phyloP scores from a whole-genome alignment of 2,113 vertebrate species.

The Pycnonotus jocosus region DNA sequence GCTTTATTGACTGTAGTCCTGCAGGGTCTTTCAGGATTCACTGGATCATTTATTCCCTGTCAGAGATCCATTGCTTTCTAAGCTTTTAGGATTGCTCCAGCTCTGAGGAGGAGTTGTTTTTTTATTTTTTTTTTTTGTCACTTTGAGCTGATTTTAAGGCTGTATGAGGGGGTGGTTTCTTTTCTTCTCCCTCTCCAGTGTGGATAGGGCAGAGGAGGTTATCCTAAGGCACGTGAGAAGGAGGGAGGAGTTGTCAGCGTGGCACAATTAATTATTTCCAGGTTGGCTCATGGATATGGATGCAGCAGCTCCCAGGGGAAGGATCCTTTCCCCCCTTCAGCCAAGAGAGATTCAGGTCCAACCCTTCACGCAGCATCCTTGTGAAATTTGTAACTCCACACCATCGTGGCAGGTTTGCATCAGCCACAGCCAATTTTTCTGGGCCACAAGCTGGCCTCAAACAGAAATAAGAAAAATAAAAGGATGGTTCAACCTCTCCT shows the following conservation, averaged over 20 bases:
- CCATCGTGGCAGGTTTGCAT: neutral
- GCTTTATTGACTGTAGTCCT: conserved; percentile 45
- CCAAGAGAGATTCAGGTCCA: neutral
- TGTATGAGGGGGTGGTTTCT: neutral
- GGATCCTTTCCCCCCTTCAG: neutral
- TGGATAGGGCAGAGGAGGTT: neutral
- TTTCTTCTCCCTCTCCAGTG: neutral
- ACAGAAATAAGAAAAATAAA: neutral
- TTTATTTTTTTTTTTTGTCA: neutral
- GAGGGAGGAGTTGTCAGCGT: neutral
- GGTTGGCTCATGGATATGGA: accelerated
- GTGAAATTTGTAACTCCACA: neutral
- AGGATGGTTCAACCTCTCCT: neutral
- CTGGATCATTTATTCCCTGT: conserved; percentile 32
- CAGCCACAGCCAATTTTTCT: neutral
- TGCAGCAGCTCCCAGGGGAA: neutral
- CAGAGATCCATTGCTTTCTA: neutral
- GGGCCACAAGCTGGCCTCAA: neutral
- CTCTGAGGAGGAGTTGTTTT: neutral
- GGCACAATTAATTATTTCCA: neutral
- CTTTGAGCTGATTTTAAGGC: neutral
- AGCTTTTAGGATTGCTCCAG: neutral
- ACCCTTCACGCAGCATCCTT: neutral
- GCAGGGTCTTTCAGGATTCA: conserved; percentile 25
- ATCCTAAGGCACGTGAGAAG: neutral